Conservation (phyloP, 2,797 vertebrate species). For the Cossypha caffra region DNA sequence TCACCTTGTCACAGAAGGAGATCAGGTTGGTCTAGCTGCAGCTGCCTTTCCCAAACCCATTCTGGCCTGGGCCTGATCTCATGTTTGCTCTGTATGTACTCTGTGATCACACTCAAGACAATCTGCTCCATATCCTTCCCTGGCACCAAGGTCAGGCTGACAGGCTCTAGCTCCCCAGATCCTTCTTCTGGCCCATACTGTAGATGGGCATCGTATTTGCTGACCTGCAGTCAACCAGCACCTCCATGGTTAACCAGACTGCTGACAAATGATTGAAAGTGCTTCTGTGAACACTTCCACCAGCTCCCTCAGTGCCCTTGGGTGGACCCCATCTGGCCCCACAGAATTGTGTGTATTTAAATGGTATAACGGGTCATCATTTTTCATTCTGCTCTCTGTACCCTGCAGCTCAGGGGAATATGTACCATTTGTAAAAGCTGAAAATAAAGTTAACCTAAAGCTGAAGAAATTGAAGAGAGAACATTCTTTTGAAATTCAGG, state of each 20-base stretch:
- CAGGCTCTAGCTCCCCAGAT: neutral
- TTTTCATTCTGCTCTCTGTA: neutral
- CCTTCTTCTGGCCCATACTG: neutral
- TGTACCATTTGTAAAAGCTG: neutral
- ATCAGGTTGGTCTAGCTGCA: neutral
- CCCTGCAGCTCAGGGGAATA: neutral
- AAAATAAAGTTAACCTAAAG: neutral
- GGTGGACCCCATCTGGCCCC: neutral
- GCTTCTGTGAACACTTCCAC: neutral
- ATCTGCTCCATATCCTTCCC: neutral
- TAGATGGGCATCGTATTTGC: neutral
- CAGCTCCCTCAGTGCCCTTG: neutral
- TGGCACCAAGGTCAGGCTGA: neutral
- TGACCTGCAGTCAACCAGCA: neutral
- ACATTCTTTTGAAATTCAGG: neutral
- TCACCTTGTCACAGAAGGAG: neutral
- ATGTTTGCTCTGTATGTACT: rapidly evolving
- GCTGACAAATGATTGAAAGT: neutral
- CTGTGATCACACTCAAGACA: neutral
- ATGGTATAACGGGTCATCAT: neutral
- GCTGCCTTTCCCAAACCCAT: neutral
- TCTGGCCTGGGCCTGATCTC: neutral
- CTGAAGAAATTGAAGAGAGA: neutral
- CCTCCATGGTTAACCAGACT: neutral
- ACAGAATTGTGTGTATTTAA: neutral